Percentiles rank a stretch among this genome's conserved stretches.
Conservation (phyloP, 2,797 vertebrate genomes). For the Nasua narica region DNA sequence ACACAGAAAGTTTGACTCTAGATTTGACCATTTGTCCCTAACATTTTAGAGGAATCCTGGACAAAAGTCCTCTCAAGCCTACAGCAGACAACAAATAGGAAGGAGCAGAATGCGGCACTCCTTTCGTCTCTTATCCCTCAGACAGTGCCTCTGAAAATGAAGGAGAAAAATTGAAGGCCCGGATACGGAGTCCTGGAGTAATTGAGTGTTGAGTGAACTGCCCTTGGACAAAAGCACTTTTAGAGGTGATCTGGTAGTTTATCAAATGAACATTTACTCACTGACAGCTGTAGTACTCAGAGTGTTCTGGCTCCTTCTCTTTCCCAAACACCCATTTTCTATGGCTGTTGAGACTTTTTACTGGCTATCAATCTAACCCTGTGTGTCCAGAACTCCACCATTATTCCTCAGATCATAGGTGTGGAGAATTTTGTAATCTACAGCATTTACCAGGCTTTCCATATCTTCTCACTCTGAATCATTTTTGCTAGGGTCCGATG, state of each 20-base stretch:
- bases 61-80: background rate
- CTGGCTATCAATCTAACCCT: background rate
- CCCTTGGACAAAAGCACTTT: conserved; percentile 9
- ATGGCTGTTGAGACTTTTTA: background rate
- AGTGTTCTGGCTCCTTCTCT: background rate
- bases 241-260: background rate
- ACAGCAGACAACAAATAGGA: background rate
- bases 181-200: background rate
- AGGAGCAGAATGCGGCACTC: background rate
- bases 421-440: background rate
- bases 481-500: background rate
- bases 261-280: background rate
- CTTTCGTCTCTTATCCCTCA: background rate
- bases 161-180: background rate
- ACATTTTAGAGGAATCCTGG: background rate
- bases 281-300: background rate
- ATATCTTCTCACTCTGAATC: background rate
- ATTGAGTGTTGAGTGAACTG: background rate
- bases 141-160: background rate
- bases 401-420: background rate
- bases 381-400: background rate
- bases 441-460: background rate
- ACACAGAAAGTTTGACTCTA: background rate
- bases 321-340: background rate
- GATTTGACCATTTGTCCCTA: background rate